Conservation (phyloP, 2,797 vertebrate genomes). For the Lindbergichthys nudifrons region DNA sequence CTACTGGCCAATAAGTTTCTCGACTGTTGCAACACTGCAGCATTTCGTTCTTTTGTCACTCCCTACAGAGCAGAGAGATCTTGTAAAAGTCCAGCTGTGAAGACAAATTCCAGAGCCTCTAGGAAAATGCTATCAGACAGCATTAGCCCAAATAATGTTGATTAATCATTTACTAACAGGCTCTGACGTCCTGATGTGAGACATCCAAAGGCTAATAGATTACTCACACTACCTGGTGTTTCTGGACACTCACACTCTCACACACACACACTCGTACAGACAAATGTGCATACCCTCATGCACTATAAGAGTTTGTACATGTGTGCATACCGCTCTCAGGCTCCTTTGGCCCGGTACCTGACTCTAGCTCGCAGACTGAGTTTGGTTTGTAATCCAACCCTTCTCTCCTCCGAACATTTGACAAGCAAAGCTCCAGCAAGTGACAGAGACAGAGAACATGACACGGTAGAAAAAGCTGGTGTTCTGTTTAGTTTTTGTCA, state of each 20-base stretch:
- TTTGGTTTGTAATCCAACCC: slow-evolving; percentile 69
- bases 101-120: slow-evolving; percentile 78
- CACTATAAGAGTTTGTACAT: slow-evolving; percentile 2
- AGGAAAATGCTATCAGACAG: slow-evolving; percentile 76
- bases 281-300: neutral
- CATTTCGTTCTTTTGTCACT: slow-evolving; percentile 55
- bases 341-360: slow-evolving; percentile 54
- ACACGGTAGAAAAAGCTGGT: slow-evolving; percentile 21
- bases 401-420: slow-evolving; percentile 31
- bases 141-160: slow-evolving; percentile 76
- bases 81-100: slow-evolving; percentile 80
- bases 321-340: slow-evolving; percentile 39
- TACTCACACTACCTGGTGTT: slow-evolving; percentile 65
- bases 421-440: slow-evolving; percentile 60
- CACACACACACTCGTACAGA: slow-evolving; percentile 41
- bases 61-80: slow-evolving; percentile 51
- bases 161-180: slow-evolving; percentile 82
- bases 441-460: slow-evolving; percentile 59
- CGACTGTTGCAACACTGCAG: slow-evolving; percentile 60
- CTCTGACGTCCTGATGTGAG: slow-evolving; percentile 71
- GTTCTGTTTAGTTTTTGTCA: slow-evolving; percentile 15
- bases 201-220: slow-evolving; percentile 70
- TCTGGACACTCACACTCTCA: slow-evolving; percentile 43
- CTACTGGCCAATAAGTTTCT: slow-evolving; percentile 33
- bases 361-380: slow-evolving; percentile 44